Conservation (phyloP, 2,113 vertebrate genomes). For the Ciconia maguari region DNA sequence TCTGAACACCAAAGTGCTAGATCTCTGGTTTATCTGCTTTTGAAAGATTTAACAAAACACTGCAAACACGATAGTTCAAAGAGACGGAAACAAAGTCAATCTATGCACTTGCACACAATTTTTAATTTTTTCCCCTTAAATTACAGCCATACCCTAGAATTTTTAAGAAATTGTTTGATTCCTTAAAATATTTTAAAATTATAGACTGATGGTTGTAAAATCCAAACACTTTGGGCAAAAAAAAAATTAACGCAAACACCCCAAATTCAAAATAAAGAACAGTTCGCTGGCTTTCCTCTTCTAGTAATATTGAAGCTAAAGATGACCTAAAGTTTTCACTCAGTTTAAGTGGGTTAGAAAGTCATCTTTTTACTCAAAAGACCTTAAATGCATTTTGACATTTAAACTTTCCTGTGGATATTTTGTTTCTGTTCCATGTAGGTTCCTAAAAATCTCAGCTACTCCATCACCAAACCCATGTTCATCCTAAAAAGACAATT, state of each 20-base stretch:
- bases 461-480: neutral
- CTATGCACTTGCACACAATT: neutral
- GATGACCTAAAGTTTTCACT: neutral
- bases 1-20: neutral
- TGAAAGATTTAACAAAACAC: neutral
- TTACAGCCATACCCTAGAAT: neutral
- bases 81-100: neutral
- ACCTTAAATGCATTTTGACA: neutral
- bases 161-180: neutral
- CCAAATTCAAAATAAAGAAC: neutral
- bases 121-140: neutral
- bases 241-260: neutral
- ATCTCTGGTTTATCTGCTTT: neutral
- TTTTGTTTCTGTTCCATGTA: neutral
- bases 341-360: neutral
- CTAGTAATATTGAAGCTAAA: neutral
- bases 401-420: neutral
- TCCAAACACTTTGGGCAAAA: neutral
- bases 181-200: neutral
- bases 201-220: neutral
- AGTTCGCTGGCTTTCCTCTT: neutral
- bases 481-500: neutral
- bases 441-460: neutral
- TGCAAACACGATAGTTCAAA: neutral
- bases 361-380: neutral